Conservation (phyloP, 35 echinoderm and acorn worm genomes). For the Ophioderma brevispina region DNA sequence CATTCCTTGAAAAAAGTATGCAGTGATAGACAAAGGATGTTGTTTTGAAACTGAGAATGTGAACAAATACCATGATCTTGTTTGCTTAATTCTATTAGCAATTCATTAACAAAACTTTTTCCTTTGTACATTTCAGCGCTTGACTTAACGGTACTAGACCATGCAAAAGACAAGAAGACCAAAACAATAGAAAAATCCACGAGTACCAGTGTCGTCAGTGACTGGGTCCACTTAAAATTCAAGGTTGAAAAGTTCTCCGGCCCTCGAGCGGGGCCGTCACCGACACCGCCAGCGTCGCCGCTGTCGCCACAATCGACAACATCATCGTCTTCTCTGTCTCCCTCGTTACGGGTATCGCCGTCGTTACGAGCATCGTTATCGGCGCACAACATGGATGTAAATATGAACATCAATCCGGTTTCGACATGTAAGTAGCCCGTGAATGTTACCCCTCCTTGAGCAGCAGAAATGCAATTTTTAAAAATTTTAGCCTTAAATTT, state of each 20-base stretch:
- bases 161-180: not conserved
- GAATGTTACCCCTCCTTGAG: no score
- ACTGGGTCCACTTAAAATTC: not conserved
- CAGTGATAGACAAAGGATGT: no score
- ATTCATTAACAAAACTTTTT: no score
- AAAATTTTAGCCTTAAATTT: no score
- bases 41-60: no score
- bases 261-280: not conserved
- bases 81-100: no score
- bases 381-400: not conserved
- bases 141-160: not conserved
- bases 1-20: no score
- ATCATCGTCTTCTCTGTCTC: not conserved
- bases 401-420: not conserved
- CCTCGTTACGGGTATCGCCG: not conserved
- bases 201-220: not conserved
- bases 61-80: no score
- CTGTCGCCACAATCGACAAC: not conserved
- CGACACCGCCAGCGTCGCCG: conserved; percentile 5
- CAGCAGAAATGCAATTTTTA: no score
- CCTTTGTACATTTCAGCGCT: not conserved
- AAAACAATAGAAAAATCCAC: not conserved
- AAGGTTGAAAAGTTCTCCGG: conserved; percentile 3
- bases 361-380: not conserved
- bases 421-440: not conserved